These are phyloP conservation scores for Diarsia dahlii DNA, from an alignment of 2,888 invertebrate genomes.

Conservation along the genomic window DNA sequence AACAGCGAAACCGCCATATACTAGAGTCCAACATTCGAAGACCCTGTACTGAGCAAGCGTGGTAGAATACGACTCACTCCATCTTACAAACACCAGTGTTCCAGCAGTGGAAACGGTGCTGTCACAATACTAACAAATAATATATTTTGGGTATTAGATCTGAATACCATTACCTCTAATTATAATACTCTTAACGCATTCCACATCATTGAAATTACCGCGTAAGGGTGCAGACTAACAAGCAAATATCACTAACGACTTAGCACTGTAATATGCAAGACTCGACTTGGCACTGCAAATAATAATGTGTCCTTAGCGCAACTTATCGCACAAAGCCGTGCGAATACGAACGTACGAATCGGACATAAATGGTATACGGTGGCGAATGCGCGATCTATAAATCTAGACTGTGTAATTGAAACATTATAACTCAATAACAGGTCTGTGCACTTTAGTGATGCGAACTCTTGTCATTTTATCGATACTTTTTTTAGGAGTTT, in stretches of 20 bases:
- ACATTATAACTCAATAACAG: constrained; percentile 68
- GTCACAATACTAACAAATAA: neutral
- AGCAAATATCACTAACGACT: constrained; percentile 27
- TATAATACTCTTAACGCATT: constrained; percentile 2
- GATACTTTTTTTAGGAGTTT: constrained; percentile 18
- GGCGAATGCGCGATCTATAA: constrained; percentile 54
- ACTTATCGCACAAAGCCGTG: constrained; percentile 25
- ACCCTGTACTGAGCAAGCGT: neutral
- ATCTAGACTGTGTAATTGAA: constrained; percentile 65
- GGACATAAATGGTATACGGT: constrained; percentile 25
- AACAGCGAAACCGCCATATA: neutral
- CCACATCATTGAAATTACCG: constrained; percentile 7
- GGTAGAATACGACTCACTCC: neutral
- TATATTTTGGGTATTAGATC: neutral
- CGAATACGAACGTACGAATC: constrained; percentile 15
- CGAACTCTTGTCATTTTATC: constrained; percentile 39
- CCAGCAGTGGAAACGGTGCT: no score
- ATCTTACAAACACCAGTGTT: neutral
- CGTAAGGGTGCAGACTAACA: constrained; percentile 28
- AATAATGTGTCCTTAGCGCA: constrained; percentile 24
- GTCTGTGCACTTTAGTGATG: constrained; percentile 54
- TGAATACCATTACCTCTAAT: neutral
- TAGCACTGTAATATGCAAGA: constrained; percentile 21
- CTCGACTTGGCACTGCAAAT: constrained; percentile 6
- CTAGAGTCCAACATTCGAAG: neutral